These are phyloP conservation scores for Cuculus canorus DNA, from an alignment of 2,797 vertebrate genomes.

Conservation along the genomic window DNA sequence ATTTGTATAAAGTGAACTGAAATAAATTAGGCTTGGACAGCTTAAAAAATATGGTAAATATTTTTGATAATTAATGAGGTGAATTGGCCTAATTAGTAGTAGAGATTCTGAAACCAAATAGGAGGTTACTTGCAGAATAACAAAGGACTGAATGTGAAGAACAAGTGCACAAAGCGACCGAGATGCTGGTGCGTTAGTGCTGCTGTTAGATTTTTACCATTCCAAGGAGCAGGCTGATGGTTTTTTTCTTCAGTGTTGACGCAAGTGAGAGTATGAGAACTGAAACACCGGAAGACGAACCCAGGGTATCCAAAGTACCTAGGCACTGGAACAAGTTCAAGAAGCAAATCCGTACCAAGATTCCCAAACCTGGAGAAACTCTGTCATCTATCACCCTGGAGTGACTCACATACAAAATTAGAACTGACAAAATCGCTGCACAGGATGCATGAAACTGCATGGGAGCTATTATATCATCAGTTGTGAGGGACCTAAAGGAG, in stretches of 20 bases:
- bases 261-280: neutral
- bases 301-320: neutral
- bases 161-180: neutral
- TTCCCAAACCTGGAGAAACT: neutral
- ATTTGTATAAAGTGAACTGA: neutral
- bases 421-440: neutral
- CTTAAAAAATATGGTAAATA: neutral
- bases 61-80: neutral
- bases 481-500: neutral
- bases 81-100: neutral
- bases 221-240: neutral
- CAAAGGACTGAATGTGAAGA: neutral
- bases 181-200: neutral
- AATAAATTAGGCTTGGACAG: neutral
- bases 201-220: neutral
- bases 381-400: neutral
- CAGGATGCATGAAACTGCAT: neutral
- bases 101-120: neutral
- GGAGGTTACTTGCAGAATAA: too few relatives aligned
- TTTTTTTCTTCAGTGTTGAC: neutral
- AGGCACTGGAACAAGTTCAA: neutral
- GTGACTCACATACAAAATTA: neutral
- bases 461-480: neutral
- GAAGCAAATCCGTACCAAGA: neutral
- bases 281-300: neutral